Percentiles rank a stretch among this genome's conserved stretches.
Evolutionary conservation across 2,797 vertebrate species (phyloP).

Genomic region (Schizopygopsis malacanthus): DNA sequence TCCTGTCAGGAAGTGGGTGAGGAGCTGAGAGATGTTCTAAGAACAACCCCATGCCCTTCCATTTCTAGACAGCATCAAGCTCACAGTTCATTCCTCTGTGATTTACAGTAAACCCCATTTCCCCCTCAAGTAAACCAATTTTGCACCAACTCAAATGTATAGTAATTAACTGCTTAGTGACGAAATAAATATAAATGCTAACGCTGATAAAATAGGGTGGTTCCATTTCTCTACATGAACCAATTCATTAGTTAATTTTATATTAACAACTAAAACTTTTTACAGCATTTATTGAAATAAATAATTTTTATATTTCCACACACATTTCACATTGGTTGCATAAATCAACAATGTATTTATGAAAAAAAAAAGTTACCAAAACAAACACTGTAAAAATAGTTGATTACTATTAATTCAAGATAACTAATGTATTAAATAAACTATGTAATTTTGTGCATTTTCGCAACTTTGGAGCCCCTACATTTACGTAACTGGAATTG

Average conservation of each 20-base stretch:
- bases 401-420: neutral
- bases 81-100: slow-evolving; percentile 20
- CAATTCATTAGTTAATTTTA: neutral
- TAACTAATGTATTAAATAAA: neutral
- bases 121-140: neutral
- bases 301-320: neutral
- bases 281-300: neutral
- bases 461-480: neutral
- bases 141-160: neutral
- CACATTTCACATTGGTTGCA: neutral
- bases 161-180: neutral
- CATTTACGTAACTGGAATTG: neutral
- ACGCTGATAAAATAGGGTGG: neutral
- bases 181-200: neutral
- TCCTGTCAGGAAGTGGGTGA: slow-evolving; percentile 54
- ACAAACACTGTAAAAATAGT: neutral
- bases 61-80: slow-evolving; percentile 21
- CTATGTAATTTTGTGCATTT: no score
- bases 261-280: neutral
- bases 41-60: neutral
- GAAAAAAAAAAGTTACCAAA: neutral
- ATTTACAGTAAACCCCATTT: slow-evolving; percentile 21
- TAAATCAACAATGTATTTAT: neutral
- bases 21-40: slow-evolving; percentile 1
- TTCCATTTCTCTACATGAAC: neutral